These are phyloP conservation scores for Spodoptera litura DNA, from an alignment of 1,140 invertebrate species.

Conservation along the genomic window DNA sequence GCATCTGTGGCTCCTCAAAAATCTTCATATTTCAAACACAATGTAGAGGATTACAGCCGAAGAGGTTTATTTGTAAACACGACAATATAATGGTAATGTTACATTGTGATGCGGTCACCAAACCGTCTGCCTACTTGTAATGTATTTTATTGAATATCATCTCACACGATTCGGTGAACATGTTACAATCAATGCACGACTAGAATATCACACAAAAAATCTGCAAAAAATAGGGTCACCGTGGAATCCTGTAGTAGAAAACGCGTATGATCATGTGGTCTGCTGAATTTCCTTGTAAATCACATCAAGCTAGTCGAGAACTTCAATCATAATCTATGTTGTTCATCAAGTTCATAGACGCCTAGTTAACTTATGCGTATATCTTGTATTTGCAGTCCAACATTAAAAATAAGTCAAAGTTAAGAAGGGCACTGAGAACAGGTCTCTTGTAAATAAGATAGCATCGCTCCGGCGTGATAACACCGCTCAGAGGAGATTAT, in stretches of 20 bases:
- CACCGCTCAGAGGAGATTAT: slow-evolving; percentile 52
- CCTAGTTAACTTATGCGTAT: no score
- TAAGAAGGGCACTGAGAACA: neutral
- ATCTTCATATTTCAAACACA: slow-evolving; percentile 78
- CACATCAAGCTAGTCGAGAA: no score
- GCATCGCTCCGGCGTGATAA: slow-evolving; percentile 42
- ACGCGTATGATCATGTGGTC: neutral
- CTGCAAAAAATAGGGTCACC: slow-evolving; percentile 48
- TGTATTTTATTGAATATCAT: slow-evolving; percentile 77
- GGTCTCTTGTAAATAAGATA: slow-evolving; percentile 21
- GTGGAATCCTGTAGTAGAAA: slow-evolving; percentile 30
- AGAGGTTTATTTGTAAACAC: slow-evolving; percentile 86
- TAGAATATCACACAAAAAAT: slow-evolving; percentile 38
- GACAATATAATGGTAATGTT: slow-evolving; percentile 70
- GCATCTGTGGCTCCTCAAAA: slow-evolving; percentile 80
- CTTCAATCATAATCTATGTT: no score
- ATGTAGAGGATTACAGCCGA: slow-evolving; percentile 78
- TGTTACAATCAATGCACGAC: slow-evolving; percentile 60
- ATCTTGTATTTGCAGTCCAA: neutral
- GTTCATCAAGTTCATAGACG: no score
- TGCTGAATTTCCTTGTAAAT: neutral
- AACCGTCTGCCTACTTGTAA: slow-evolving; percentile 68
- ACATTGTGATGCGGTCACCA: slow-evolving; percentile 71
- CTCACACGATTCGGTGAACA: slow-evolving; percentile 78
- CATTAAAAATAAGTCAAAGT: neutral